A percentile compares a stretch with the other conserved stretches of the same genome.
Conservation (phyloP, 2,888 invertebrate species). For the Sesia bembeciformis region DNA sequence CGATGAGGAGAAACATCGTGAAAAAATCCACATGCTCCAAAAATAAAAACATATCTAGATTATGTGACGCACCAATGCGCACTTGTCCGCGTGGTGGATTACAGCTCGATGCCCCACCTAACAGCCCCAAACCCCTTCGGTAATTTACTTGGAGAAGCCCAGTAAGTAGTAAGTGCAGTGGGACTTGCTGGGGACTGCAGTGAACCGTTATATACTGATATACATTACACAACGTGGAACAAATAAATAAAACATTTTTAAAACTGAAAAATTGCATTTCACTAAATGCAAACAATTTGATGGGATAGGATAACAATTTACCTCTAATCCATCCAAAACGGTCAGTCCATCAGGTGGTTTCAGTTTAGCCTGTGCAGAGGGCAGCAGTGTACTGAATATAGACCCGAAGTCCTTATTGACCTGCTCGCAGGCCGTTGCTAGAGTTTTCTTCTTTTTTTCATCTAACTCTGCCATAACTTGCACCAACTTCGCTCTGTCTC, state of each 20-base stretch:
- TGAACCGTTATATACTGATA: too few relatives aligned
- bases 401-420: conserved; percentile 92
- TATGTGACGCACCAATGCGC: too few relatives aligned
- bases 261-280: background rate
- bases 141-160: too few relatives aligned
- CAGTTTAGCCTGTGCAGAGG: conserved; percentile 92
- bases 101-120: too few relatives aligned
- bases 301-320: conserved; percentile 38
- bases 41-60: too few relatives aligned
- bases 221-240: too few relatives aligned
- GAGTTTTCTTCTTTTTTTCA: conserved; percentile 88
- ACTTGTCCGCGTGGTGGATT: too few relatives aligned
- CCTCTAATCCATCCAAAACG: conserved; percentile 90
- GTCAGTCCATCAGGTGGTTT: conserved; percentile 81
- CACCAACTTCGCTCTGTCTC: conserved; percentile 82
- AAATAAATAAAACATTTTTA: background rate
- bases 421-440: conserved; percentile 86
- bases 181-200: too few relatives aligned
- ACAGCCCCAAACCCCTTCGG: too few relatives aligned
- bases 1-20: too few relatives aligned
- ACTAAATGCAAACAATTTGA: conserved; percentile 4
- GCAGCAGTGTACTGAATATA: conserved; percentile 93
- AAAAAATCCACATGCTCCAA: too few relatives aligned
- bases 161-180: too few relatives aligned
- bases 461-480: conserved; percentile 91